Base-by-base conservation (phyloP, 1,140 invertebrate species). In the Aphaenogaster floridana region DNA sequence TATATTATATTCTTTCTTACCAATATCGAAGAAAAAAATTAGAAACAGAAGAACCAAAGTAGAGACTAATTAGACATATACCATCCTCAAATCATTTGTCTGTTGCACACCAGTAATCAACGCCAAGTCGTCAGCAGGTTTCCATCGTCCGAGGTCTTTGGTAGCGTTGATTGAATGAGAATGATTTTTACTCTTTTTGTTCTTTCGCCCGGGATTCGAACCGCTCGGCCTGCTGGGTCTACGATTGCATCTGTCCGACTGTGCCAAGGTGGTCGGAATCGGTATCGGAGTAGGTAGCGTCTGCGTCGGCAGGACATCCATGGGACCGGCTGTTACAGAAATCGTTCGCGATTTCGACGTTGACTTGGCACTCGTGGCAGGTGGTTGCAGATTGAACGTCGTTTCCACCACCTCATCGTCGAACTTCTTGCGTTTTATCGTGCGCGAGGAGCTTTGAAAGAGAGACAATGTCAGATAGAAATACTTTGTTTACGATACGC, bases 371-470 rank as follows among this genome's bases (percentile, higher is more conserved):
- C 96, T 97, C 54, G 97, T 95, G 11, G 96, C 96, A 7, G 97
- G 96, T 88, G 97, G 95, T 91, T 97, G 97, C 54, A 97, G 95
- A 93, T 97, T 98, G 90, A 98, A 98, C 5, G 95, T 95, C 42
- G 95, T 95, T 95, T 98, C 97, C 0, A 99, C 99, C 57, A 99
- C 95, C 96, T 99, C 99, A 96, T 99, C 99, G 94, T 99, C 99
- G 96, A 99, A 99, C 90, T 99, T 98, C 92, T 98, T 97, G 8
- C 99, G 96, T 95, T 99, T 99, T 92, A 99, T 99, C 13, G 98
- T 99, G 68, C 99, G 96, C 48, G 98, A 98, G 7, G 98, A 99
- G 93, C 98, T 98, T 68, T 1, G 3, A 57, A n/a, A 69, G 34
- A 68, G 1, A 34, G 9, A 54, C 57, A 45, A 48, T 34, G 42